These are phyloP conservation scores for Operophtera brumata DNA, from an alignment of 2,888 invertebrate species.

Conservation along the genomic window DNA sequence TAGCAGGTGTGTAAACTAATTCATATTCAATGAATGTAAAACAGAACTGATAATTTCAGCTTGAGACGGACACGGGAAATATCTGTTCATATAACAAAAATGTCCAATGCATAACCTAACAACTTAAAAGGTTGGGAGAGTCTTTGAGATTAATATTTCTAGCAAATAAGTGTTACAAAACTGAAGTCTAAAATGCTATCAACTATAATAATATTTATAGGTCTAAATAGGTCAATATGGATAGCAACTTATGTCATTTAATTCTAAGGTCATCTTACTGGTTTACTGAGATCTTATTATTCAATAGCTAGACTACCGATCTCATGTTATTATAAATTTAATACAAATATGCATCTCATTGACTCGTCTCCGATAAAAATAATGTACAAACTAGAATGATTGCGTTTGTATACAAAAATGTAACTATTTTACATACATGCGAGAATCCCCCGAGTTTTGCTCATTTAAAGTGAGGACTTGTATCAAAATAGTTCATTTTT, in stretches of 20 bases:
- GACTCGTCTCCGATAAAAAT: conserved; percentile 57
- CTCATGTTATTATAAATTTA: conserved; percentile 21
- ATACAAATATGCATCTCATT: conserved; percentile 43
- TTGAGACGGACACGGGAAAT: conserved; percentile 45
- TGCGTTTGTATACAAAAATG: conserved; percentile 65
- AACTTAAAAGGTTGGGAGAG: conserved; percentile 55
- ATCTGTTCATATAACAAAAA: conserved; percentile 55
- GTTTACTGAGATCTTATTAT: conserved; percentile 20
- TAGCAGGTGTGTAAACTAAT: conserved; percentile 14
- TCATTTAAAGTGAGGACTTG: conserved; percentile 33
- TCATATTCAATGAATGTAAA: conserved; percentile 35
- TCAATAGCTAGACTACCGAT: conserved; percentile 20
- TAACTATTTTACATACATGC: conserved; percentile 65
- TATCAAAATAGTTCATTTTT: conserved; percentile 3
- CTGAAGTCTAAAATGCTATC: conserved; percentile 22
- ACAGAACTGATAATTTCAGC: conserved; percentile 51
- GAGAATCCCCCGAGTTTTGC: conserved; percentile 49
- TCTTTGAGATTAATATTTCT: conserved; percentile 49
- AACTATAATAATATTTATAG: conserved; percentile 21
- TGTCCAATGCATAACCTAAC: conserved; percentile 61
- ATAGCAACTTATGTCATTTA: conserved; percentile 23
- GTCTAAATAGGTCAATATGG: conserved; percentile 21
- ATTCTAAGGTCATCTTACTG: conserved; percentile 23
- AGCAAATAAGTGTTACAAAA: conserved; percentile 30
- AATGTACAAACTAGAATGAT: conserved; percentile 74